Evolutionary conservation across 2,888 invertebrate species (phyloP).

Genomic region (Leptinotarsa tumamoca): DNA sequence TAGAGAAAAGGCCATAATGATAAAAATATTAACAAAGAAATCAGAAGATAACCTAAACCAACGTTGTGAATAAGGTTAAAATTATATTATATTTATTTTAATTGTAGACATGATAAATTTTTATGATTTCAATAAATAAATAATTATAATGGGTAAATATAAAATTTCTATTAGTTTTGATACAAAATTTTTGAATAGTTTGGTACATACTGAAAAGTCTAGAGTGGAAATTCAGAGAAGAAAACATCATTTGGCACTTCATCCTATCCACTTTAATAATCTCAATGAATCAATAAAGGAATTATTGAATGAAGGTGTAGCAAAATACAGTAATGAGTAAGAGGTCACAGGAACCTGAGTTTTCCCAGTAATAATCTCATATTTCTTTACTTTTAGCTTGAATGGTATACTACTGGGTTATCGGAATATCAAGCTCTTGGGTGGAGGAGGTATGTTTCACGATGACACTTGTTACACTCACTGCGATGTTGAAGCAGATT

Average conservation of each 20-base stretch:
- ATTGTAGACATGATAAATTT: too few species aligned
- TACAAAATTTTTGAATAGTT: conserved; percentile 69
- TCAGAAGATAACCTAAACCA: too few species aligned
- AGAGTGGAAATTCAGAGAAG: conserved; percentile 70
- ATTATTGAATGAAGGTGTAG: conserved; percentile 71
- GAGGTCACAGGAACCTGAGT: conserved; percentile 54
- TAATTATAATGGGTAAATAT: conserved; percentile 41
- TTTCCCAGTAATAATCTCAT: neutral
- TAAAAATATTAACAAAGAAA: too few species aligned
- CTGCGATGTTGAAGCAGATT: conserved; percentile 76
- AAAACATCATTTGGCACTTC: conserved; percentile 72
- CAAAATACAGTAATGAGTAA: conserved; percentile 74
- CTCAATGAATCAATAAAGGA: conserved; percentile 72
- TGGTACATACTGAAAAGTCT: conserved; percentile 71
- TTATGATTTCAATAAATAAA: neutral
- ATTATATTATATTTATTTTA: too few species aligned
- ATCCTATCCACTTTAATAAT: conserved; percentile 75
- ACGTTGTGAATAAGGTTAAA: too few species aligned
- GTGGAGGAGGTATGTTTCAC: conserved; percentile 71
- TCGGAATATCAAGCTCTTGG: conserved; percentile 73
- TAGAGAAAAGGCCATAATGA: too few species aligned
- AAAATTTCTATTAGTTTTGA: conserved; percentile 64
- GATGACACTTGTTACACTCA: conserved; percentile 75
- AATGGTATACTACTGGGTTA: conserved; percentile 77
- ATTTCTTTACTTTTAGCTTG: conserved; percentile 68